Evolutionary conservation across 2,113 vertebrate genomes (phyloP).

Genomic region (Accipiter cooperii): DNA sequence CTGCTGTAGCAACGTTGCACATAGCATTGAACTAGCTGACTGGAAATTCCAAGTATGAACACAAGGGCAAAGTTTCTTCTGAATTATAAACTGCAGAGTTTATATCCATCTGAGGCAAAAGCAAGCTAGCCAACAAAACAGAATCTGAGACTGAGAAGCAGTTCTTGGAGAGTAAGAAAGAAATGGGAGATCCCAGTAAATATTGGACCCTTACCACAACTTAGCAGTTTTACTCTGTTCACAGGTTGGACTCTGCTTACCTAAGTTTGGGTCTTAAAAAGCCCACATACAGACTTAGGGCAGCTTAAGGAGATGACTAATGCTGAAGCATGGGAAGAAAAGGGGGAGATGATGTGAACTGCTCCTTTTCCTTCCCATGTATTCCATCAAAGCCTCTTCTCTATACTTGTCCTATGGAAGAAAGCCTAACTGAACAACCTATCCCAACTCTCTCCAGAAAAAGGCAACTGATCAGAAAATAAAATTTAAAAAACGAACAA

Average conservation of each 20-base stretch:
- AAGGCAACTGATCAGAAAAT: background rate
- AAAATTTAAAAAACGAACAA: background rate
- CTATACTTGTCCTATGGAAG: background rate
- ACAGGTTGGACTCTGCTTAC: background rate
- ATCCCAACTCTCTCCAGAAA: background rate
- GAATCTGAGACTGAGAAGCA: background rate
- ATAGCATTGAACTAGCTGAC: background rate
- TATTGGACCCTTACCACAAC: background rate
- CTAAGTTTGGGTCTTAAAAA: background rate
- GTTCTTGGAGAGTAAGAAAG: background rate
- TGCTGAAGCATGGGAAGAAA: background rate
- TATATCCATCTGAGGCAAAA: background rate
- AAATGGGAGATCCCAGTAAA: background rate
- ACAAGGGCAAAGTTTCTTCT: background rate
- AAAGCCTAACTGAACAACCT: background rate
- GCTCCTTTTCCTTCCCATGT: background rate
- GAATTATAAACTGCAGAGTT: background rate
- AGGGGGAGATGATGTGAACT: background rate
- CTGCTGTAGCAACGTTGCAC: background rate
- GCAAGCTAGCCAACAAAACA: background rate
- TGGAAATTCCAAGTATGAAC: background rate
- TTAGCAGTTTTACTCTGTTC: background rate
- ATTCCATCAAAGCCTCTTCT: background rate
- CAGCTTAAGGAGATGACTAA: background rate
- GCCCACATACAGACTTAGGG: background rate